Base-by-base conservation (phyloP, 30 jellyfish, hydroid and myxozoan genomes). In the Aurelia coerulea region DNA sequence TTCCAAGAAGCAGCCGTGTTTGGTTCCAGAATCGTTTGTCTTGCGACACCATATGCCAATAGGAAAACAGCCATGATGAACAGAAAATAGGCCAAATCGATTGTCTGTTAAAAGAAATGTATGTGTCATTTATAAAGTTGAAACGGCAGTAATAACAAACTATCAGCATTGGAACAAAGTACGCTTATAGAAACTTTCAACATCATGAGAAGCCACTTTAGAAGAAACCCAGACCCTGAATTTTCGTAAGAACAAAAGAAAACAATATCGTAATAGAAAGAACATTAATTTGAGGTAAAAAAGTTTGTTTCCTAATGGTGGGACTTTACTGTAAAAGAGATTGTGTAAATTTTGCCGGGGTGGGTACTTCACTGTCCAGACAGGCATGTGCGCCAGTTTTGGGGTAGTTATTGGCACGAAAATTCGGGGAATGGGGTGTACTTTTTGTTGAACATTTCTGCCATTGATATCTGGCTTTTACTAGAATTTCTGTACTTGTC, bases 11-110 rank as follows among this genome's bases (percentile, higher is more conserved):
- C 74, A 10, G 92, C 62, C 14, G 73, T 3, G 52, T 52, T 86
- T 23, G 97, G 97, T 5, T 70, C 66, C 78, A 95, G 73, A 3
- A 95, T 87, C 2, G 99, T 87, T 54, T 51, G 91, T 62, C 97
- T 70, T 15, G 97, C 90, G 4, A 95, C 97, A 32, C 99, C 99
- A 67, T 95, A 95, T 15, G 99, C 99, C 46, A 91, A 78, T 9
- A 95, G 87, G 74, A 95, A 95, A 18, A 95, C 99, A 32, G 96
- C 80, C 97, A 95, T 73, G 70, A 95, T 89, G 88, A 90, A 79
- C 76, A 95, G 74, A 73, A 95, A 95, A 74, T 90, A 88, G 76
- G 88, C 76, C 93, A 95, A 76, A 76, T 95, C 99, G 14, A 84
- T 68, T 16, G 94, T 76, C 99, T 95, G 82, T 35, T 16, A 74